phyloP scores from a whole-genome alignment of 2,888 invertebrate species.

The Synergus laeviventris region DNA sequence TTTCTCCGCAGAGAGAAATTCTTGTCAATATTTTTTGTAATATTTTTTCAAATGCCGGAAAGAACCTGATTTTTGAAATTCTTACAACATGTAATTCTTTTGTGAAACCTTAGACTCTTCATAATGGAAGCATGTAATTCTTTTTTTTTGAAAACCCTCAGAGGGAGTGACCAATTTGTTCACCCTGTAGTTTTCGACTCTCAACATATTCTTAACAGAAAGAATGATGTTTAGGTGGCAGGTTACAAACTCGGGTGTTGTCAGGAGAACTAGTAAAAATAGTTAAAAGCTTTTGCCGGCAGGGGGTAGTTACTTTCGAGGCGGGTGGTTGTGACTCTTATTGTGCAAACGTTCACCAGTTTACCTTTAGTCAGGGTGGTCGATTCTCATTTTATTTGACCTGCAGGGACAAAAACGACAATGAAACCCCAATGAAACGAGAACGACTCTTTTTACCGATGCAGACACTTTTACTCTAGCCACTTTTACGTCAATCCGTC shows the following conservation, averaged over 20 bases:
- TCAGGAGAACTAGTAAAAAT: conserved; percentile 54
- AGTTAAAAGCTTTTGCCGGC: conserved; percentile 68
- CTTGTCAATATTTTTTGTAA: too few species aligned
- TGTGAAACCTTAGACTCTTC: neutral
- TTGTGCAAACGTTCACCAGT: conserved; percentile 61
- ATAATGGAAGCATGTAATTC: neutral
- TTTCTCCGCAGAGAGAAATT: too few species aligned
- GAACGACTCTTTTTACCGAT: conserved; percentile 47
- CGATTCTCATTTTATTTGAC: conserved; percentile 37
- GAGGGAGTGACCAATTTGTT: conserved; percentile 24
- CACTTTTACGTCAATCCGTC: conserved; percentile 45
- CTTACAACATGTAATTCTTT: neutral
- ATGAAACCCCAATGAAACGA: neutral
- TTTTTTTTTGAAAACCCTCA: conserved; percentile 16
- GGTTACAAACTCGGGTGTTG: conserved; percentile 45
- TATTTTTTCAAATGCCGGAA: neutral
- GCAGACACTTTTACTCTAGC: conserved; percentile 36
- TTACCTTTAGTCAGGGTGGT: conserved; percentile 55
- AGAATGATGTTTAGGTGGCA: conserved; percentile 48
- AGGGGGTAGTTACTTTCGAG: conserved; percentile 58
- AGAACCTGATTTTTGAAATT: neutral
- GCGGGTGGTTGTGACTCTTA: conserved; percentile 55
- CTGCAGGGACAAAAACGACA: conserved; percentile 31
- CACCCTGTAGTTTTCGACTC: conserved; percentile 21
- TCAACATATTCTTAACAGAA: conserved; percentile 13